These are phyloP conservation scores for Perdita meconis DNA, from an alignment of 2,888 invertebrate species.

Conservation along the genomic window DNA sequence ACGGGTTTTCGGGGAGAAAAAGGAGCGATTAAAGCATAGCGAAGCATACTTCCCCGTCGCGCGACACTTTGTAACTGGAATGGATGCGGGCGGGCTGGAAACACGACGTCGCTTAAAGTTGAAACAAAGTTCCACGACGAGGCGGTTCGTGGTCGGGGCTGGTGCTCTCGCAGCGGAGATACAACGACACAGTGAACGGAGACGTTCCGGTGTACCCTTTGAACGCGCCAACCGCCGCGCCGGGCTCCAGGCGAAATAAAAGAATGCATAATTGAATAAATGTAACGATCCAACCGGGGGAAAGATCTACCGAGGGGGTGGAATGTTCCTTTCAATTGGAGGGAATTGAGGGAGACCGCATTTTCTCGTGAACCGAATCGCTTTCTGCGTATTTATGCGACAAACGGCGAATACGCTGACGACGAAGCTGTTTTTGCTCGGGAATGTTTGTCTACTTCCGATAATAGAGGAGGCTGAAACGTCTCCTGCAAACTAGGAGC, in stretches of 20 bases:
- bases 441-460: neutral
- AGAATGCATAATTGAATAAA: constrained; percentile 54
- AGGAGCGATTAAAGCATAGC: constrained; percentile 66
- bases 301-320: constrained; percentile 17
- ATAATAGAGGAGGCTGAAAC: neutral
- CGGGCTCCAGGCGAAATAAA: constrained; percentile 36
- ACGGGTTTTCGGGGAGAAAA: constrained; percentile 60
- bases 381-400: constrained; percentile 5
- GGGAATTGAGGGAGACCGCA: constrained; percentile 10
- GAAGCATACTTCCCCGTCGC: constrained; percentile 58
- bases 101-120: constrained; percentile 69
- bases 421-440: neutral
- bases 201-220: constrained; percentile 53
- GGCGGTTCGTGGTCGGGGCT: constrained; percentile 32
- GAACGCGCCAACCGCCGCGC: constrained; percentile 17
- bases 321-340: neutral
- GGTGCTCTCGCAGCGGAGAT: constrained; percentile 17
- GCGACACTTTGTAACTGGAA: constrained; percentile 71
- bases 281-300: constrained; percentile 31
- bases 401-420: neutral
- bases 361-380: constrained; percentile 2
- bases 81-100: constrained; percentile 70
- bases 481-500: too few species aligned
- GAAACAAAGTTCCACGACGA: constrained; percentile 69
- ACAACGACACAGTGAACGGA: constrained; percentile 57